A percentile compares a stretch with the other conserved stretches of the same genome.
phyloP scores from a whole-genome alignment of 1,140 invertebrate genomes.

The Drosophila cardini region DNA sequence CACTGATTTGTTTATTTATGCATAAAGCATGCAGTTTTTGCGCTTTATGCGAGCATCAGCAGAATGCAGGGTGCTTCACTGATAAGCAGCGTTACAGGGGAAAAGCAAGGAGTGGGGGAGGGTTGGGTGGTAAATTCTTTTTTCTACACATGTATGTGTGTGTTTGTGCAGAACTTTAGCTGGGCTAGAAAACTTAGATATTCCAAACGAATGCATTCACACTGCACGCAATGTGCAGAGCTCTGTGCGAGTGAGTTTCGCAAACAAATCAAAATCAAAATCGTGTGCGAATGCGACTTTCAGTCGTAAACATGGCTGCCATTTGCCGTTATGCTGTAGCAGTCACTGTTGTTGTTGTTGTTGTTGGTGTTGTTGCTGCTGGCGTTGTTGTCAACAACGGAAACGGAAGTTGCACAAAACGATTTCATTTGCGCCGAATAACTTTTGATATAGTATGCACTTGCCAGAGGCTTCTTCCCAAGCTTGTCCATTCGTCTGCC shows the following conservation, averaged over 20 bases:
- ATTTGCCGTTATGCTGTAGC: conserved; percentile 5
- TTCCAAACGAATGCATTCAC: conserved; percentile 75
- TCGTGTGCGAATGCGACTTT: conserved; percentile 73
- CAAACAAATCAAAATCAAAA: conserved; percentile 83
- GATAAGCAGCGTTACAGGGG: conserved; percentile 11
- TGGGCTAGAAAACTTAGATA: conserved; percentile 74
- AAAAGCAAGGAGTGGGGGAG: background rate
- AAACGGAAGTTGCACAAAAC: conserved; percentile 76
- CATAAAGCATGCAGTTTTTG: conserved; percentile 81
- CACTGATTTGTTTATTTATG: conserved; percentile 84
- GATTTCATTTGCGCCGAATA: conserved; percentile 79
- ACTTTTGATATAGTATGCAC: conserved; percentile 74
- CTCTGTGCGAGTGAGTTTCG: conserved; percentile 61
- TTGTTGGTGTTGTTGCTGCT: conserved; percentile 5
- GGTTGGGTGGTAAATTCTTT: background rate
- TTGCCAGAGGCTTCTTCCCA: conserved; percentile 27
- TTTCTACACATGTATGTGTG: conserved; percentile 4
- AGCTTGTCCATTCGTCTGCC: conserved; percentile 32
- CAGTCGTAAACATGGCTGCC: conserved; percentile 68
- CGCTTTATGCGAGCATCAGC: conserved; percentile 72
- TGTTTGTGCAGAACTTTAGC: conserved; percentile 37
- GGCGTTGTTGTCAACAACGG: conserved; percentile 50
- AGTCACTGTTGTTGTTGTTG: conserved; percentile 7
- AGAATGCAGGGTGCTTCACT: conserved; percentile 35
- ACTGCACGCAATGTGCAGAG: conserved; percentile 50